Evolutionary conservation across 2,888 invertebrate species (phyloP), one percentile per base, ranked within the genome.

Genomic region (Polietes domitor): DNA sequence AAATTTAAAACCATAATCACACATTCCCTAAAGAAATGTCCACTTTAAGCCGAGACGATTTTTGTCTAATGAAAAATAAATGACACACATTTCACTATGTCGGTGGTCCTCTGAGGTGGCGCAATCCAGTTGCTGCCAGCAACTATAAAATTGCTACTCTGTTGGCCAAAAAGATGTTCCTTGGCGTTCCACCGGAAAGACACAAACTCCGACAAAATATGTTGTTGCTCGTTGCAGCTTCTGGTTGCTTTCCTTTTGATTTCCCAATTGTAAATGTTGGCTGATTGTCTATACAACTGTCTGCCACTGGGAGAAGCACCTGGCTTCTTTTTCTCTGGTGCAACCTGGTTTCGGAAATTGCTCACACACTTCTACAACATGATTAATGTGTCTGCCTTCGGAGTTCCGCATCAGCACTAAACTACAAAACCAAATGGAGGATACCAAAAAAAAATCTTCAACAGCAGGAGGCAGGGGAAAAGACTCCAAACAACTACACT

Each of bases 361-460:
- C 43, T 21, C 10, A 32, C 37, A 19, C 43, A 12, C 53, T 68
- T n/a, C n/a, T 41, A 53, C 37, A 76, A 50, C 63, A 74, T 80
- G 71, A 83, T 83, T 74, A 80, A 83, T 83, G 75, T 72, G 77
- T 80, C 80, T 77, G 55, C 41, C 71, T 24, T 55, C 28, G 28
- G 65, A 73, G 80, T 77, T 80, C 80, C 47, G 74, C 37, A 68
- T 75, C 65, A 65, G 50, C 21, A 32, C n/a, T n/a, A 10, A 76
- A 77, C 80, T 37, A 68, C 43, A 43, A 68, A 68, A 43, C n/a
- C n/a, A 32, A 21, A 10, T 37, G 19, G 12, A 12, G 26, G 28
- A 61, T 15, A 28, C 28, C 21, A 43, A 21, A n/a, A n/a, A n/a
- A n/a, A n/a, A 21, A 68, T 43, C 21, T 58, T 58, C 24, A 26